phyloP scores from a whole-genome alignment of 1,140 invertebrate genomes.

The Tachypleus tridentatus region DNA sequence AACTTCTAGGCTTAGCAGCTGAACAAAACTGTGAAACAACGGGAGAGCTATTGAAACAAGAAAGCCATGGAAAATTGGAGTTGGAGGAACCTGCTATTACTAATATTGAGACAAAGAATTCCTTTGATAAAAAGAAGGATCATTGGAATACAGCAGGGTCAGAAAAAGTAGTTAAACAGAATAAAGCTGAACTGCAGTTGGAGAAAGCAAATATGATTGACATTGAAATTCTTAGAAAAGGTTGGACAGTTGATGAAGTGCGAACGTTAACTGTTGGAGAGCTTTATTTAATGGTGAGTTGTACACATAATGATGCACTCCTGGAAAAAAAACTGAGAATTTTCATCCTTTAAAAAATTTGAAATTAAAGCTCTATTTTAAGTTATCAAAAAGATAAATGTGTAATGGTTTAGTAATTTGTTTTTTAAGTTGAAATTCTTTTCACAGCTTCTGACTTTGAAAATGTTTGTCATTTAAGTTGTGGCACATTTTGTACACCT shows the following conservation, averaged over 20 bases:
- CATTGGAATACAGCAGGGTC: not conserved
- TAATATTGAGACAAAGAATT: too few species aligned
- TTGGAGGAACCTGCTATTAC: not conserved
- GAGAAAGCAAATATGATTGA: not conserved
- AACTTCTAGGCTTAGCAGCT: slow-evolving; percentile 1
- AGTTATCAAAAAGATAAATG: too few species aligned
- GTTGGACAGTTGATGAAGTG: slow-evolving; percentile 62
- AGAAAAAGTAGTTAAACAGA: not conserved
- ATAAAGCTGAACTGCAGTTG: not conserved
- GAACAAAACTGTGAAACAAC: not conserved
- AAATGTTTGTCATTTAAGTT: too few species aligned
- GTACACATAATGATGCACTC: too few species aligned
- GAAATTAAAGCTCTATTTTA: too few species aligned
- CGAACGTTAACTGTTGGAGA: slow-evolving; percentile 72
- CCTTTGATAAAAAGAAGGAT: not conserved
- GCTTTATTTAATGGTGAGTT: slow-evolving; percentile 66
- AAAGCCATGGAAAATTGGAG: not conserved
- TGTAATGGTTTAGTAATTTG: too few species aligned
- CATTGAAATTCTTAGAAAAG: slow-evolving; percentile 42
- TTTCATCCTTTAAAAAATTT: too few species aligned
- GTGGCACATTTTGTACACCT: too few species aligned
- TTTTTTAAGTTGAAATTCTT: too few species aligned
- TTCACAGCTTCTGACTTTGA: too few species aligned
- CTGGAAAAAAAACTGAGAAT: too few species aligned
- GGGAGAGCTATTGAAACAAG: not conserved